A percentile compares a stretch with the other conserved stretches of the same genome.
These are phyloP conservation scores for Meteorus sp. DNA, from an alignment of 1,140 invertebrate species.

Conservation along the genomic window DNA sequence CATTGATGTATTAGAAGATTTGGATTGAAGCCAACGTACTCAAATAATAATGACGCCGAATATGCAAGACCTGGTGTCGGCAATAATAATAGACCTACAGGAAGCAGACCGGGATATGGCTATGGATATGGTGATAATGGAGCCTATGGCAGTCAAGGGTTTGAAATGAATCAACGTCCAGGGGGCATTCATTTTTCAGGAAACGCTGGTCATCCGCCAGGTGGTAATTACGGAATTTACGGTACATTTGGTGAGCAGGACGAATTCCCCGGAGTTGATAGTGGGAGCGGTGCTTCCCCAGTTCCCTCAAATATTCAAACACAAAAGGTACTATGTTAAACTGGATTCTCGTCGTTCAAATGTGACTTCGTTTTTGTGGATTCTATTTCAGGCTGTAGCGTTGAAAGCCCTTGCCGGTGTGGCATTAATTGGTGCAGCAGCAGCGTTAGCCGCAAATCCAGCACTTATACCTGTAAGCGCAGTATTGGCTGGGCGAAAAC, in stretches of 20 bases:
- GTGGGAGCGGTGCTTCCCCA: constrained; percentile 30
- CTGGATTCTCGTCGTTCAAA: constrained; percentile 6
- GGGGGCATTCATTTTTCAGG: constrained; percentile 30
- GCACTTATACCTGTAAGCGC: constrained; percentile 75
- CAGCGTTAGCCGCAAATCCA: constrained; percentile 75
- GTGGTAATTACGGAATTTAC: constrained; percentile 38
- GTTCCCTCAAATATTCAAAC: constrained; percentile 41
- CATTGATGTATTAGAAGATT: constrained; percentile 38
- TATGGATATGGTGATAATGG: constrained; percentile 38
- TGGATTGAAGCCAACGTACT: constrained; percentile 34
- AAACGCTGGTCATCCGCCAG: constrained; percentile 29
- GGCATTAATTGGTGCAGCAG: constrained; percentile 76
- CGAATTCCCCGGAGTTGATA: constrained; percentile 38
- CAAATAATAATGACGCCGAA: constrained; percentile 1
- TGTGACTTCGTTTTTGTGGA: neutral
- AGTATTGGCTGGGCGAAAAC: constrained; percentile 60
- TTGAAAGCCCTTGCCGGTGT: constrained; percentile 76
- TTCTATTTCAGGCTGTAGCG: constrained; percentile 51
- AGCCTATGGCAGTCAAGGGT: constrained; percentile 25
- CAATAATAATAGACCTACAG: too few relatives aligned
- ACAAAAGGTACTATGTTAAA: constrained; percentile 43
- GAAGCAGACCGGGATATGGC: constrained; percentile 38
- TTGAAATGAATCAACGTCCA: constrained; percentile 32
- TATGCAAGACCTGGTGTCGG: constrained; percentile 36
- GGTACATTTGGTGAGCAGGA: constrained; percentile 39